Conservation (phyloP, 2,888 invertebrate species). For the Andrena bicolor region DNA sequence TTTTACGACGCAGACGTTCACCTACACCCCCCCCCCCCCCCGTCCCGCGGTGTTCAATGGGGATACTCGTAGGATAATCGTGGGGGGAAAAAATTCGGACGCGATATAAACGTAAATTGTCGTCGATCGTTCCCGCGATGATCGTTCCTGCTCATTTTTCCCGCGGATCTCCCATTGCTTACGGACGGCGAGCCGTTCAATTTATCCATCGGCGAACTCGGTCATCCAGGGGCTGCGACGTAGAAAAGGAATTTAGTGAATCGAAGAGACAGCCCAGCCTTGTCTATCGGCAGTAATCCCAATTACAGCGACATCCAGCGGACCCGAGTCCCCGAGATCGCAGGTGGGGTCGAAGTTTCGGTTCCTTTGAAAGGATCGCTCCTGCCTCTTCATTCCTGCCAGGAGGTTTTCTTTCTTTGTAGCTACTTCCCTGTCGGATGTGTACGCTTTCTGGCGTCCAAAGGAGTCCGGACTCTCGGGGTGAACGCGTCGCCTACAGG, state of each 20-base stretch:
- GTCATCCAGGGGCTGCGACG: conserved; percentile 35
- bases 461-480: conserved; percentile 43
- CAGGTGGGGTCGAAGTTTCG: conserved; percentile 71
- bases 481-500: conserved; percentile 42
- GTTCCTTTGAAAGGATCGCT: conserved; percentile 68
- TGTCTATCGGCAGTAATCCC: conserved; percentile 71
- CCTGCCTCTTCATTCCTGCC: conserved; percentile 60
- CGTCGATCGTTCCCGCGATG: neutral
- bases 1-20: conserved; percentile 9
- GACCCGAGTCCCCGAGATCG: conserved; percentile 62
- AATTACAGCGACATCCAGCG: conserved; percentile 70
- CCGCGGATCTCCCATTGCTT: neutral
- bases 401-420: conserved; percentile 67
- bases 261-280: conserved; percentile 40
- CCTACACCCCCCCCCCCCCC: too few species aligned
- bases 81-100: neutral
- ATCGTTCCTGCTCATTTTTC: neutral
- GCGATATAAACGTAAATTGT: conserved; percentile 16
- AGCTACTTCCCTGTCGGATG: conserved; percentile 62
- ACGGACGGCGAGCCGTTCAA: conserved; percentile 17
- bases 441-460: conserved; percentile 58
- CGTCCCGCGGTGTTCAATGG: too few species aligned
- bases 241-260: conserved; percentile 63
- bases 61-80: too few species aligned
- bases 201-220: conserved; percentile 37